A percentile compares a stretch with the other conserved stretches of the same genome.
phyloP scores from a whole-genome alignment of 2,888 invertebrate genomes.

The Tetropium fuscum region DNA sequence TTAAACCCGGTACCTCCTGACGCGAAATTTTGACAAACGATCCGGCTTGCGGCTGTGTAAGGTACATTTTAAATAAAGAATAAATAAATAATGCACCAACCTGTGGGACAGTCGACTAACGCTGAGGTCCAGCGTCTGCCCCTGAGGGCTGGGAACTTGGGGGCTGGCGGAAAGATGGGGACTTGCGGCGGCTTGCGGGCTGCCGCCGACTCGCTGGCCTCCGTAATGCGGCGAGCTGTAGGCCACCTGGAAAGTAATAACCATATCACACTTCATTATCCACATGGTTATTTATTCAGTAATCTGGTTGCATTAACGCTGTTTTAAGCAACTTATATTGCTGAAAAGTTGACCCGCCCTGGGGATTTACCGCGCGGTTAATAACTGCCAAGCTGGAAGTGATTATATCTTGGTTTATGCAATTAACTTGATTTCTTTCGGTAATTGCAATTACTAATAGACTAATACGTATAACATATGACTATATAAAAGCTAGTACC shows the following conservation, averaged over 20 bases:
- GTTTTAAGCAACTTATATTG: slow-evolving; percentile 46
- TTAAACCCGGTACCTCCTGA: not conserved
- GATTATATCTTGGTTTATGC: too few species aligned
- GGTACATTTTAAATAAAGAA: slow-evolving; percentile 25
- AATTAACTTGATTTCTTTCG: too few species aligned
- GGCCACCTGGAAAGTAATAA: slow-evolving; percentile 72
- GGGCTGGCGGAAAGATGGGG: slow-evolving; percentile 88
- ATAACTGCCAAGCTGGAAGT: too few species aligned
- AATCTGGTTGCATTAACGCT: slow-evolving; percentile 40
- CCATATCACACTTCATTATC: slow-evolving; percentile 53
- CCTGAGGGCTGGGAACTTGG: slow-evolving; percentile 92
- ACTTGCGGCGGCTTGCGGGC: slow-evolving; percentile 88
- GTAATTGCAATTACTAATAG: too few species aligned
- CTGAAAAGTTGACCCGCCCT: not conserved
- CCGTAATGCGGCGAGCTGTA: slow-evolving; percentile 83
- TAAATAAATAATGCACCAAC: slow-evolving; percentile 63
- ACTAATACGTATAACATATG: too few species aligned
- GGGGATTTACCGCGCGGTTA: slow-evolving; percentile 2
- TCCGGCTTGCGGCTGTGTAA: slow-evolving; percentile 4
- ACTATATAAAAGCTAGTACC: too few species aligned
- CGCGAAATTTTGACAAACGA: slow-evolving; percentile 9
- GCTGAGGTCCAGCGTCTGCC: slow-evolving; percentile 90
- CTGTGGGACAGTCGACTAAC: slow-evolving; percentile 89
- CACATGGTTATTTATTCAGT: slow-evolving; percentile 50
- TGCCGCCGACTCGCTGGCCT: slow-evolving; percentile 79